Evolutionary conservation across 2,113 vertebrate species (phyloP).

Genomic region (Canis aureus): DNA sequence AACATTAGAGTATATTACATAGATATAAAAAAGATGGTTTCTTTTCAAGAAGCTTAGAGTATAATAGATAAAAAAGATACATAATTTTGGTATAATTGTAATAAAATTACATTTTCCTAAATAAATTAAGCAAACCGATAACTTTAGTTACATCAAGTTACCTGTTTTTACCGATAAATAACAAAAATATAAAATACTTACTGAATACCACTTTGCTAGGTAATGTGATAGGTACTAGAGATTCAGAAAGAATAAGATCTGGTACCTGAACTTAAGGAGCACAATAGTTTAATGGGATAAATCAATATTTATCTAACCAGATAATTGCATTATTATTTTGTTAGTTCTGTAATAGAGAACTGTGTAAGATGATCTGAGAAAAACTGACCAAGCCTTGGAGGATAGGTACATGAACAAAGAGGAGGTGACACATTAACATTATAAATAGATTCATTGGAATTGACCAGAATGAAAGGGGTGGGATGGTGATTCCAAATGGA

Average conservation of each 20-base stretch:
- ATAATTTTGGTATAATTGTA: background rate
- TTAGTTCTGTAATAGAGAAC: background rate
- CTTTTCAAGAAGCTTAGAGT: background rate
- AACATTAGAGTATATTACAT: background rate
- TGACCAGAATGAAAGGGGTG: background rate
- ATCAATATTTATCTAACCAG: too few species aligned
- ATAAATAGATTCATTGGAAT: background rate
- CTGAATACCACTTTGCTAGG: background rate
- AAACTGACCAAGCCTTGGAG: background rate
- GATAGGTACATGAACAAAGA: background rate
- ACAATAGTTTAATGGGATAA: background rate
- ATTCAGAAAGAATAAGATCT: background rate
- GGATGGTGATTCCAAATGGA: background rate
- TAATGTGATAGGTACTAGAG: background rate
- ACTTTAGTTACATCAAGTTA: background rate
- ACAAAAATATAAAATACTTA: background rate
- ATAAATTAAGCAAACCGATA: background rate
- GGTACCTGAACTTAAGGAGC: background rate
- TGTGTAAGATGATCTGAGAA: background rate
- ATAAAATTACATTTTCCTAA: constrained; percentile 24
- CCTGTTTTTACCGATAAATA: background rate
- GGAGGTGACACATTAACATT: background rate
- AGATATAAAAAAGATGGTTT: background rate
- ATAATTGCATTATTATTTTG: background rate
- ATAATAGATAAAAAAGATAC: background rate